Conservation (phyloP, 2,888 invertebrate species). For the Andrena marginata region DNA sequence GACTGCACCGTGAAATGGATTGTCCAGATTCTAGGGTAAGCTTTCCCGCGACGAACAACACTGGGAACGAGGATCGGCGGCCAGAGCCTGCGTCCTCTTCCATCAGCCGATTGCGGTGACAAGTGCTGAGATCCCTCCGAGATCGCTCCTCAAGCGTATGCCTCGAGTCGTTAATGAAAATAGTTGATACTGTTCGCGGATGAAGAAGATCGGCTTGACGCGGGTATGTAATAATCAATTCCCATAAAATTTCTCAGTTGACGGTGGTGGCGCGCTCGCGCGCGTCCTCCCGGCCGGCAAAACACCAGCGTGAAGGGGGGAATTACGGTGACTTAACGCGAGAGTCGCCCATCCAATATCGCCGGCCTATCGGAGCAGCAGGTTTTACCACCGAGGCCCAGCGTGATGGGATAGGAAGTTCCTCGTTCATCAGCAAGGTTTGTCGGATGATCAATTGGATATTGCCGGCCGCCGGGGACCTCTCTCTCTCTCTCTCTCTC, state of each 20-base stretch:
- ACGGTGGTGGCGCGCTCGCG: neutral
- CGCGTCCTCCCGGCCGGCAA: neutral
- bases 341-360: conserved; percentile 20
- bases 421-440: conserved; percentile 78
- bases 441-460: conserved; percentile 80
- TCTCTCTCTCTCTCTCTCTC: conserved; percentile 37
- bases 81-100: too few species aligned
- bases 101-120: too few species aligned
- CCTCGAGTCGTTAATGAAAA: too few species aligned
- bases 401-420: conserved; percentile 71
- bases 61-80: neutral
- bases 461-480: conserved; percentile 67
- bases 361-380: conserved; percentile 46
- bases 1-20: conserved; percentile 47
- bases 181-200: neutral
- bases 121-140: too few species aligned
- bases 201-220: neutral
- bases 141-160: too few species aligned
- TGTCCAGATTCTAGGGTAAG: neutral
- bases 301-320: neutral
- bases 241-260: conserved; percentile 1
- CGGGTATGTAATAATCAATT: conserved; percentile 12
- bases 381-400: conserved; percentile 49
- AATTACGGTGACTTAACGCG: conserved; percentile 30
- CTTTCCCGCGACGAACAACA: too few species aligned